Base-by-base conservation (phyloP, 2,797 vertebrate genomes). In the Eupleurogrammus muticus region DNA sequence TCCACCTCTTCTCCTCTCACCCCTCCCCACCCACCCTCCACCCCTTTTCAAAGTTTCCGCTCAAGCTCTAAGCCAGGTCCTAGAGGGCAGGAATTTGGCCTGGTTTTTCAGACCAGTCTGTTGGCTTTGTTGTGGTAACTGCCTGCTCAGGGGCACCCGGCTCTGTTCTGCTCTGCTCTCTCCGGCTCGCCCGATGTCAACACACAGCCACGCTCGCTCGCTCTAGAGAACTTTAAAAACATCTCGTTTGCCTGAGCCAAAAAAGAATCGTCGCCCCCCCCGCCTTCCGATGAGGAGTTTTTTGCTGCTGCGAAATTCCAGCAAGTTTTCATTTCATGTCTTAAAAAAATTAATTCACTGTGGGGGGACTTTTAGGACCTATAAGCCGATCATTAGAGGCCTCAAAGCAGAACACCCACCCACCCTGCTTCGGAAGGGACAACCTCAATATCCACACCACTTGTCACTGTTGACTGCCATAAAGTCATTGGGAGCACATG, bases 391-490 rank as follows among this genome's bases (percentile, higher is more conserved):
- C 59, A 83, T 86, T 85, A 80, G 71, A 61, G 75, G 73, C 64
- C 70, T 71, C 81, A 92, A 88, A 93, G 82, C 77, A 75, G 86
- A 75, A 51, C 67, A 88, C 84, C 91, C 81, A 75, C 74, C 66
- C 80, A 80, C 56, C 70, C 54, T 84, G 77, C 77, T 82, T 81
- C n/a, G 21, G 55, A 68, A 34, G 49, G 40, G 59, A 73, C 48
- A 77, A 76, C 58, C 78, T 73, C 75, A 77, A n/a, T 78, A 81
- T 91, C 87, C 82, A 89, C 75, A 88, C 88, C 91, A 92, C 91
- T 94, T 90, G 88, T 92, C 88, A 93, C 90, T 93, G 93, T 90
- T 90, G 90, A 89, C 92, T 87, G 78, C 92, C 94, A 95, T 96
- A 96, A 96, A 96, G 94, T 93, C 92, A 95, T 90, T 90, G 93